Evolutionary conservation across 2,888 invertebrate species (phyloP), one percentile per base, ranked within the genome.

Genomic region (Pachymerium ferrugineum): DNA sequence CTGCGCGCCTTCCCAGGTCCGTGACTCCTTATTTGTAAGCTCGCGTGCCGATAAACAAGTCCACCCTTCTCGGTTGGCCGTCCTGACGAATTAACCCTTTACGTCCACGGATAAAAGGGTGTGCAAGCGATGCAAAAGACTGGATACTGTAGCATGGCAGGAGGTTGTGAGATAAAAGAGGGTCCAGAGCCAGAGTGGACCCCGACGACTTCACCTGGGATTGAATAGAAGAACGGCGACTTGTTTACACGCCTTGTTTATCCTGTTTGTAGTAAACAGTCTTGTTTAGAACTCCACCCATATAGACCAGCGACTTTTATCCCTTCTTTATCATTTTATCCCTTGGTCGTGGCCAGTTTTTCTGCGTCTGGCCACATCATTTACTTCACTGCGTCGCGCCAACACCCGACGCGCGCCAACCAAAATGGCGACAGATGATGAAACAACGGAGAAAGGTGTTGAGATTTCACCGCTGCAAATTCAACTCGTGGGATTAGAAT

Each of bases 71-170:
- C 25, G 1, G 54, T 54, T 38, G 71, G 31, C 35, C 71, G 71
- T 71, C 71, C 71, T 71, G 71, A 28, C 71, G 71, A 71, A 71
- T 71, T 71, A 71, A 71, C 71, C 71, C 71, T 71, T 71, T 71
- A 25, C 69, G 69, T 33, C 31, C 33, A 33, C 31, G 69, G 30
- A 69, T 30, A 33, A 33, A 69, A 69, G 69, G 30, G 25, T n/a
- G 12, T 30, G 68, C 68, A 68, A 12, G 38, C 10, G 38, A 12
- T 12, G 12, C n/a, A 35, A 12, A 25, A 68, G 29, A 47, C 54
- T 54, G 54, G 54, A 54, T 54, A 54, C 54, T 54, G 54, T 54
- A 25, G 54, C 54, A 14, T 54, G 54, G 54, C 54, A 54, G 54
- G 54, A 54, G 54, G 54, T 54, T 54, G 54, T n/a, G 54, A 25